Evolutionary conservation across 2,888 invertebrate genomes (phyloP), one percentile per base, ranked within the genome.

Genomic region (Drosophila recens): DNA sequence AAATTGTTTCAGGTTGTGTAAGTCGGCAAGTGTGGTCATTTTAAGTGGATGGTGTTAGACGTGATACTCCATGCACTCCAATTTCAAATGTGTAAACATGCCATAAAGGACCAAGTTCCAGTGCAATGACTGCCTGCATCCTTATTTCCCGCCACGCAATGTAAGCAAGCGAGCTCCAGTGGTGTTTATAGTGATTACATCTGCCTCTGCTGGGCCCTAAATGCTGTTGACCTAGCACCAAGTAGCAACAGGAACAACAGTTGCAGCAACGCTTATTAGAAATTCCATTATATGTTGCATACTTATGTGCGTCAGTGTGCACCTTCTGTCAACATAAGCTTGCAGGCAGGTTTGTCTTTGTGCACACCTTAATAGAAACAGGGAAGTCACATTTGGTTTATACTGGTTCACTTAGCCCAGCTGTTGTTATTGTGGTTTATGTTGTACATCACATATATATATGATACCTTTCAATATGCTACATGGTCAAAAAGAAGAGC

Each of bases 221-320:
- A 81, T 72, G 79, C 71, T 87, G 87, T 87, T 87, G 88, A 85
- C 86, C 78, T 63, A 72, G 56, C 6, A 27, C 75, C 66, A 27
- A 66, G 53, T 17, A 45, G 45, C 33, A 33, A 13, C 51, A 70
- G 27, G 17, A 40, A 34, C 51, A 33, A 45, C 43, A 49, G 46
- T 57, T 51, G 56, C 38, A 51, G 45, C 63, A 53, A 63, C 49
- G 53, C 75, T 85, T 84, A 86, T 89, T 89, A 87, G 85, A 89
- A 86, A 86, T 89, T 86, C 86, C 87, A 89, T 86, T 86, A 86
- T 87, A 78, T 69, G 73, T 80, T 49, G 81, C 43, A 80, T 74
- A 77, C 79, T 81, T 75, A 75, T 80, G 67, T 75, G 68, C 49
- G 61, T 62, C 27, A 49, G 36, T 67, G 63, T 58, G 65, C 57